These are phyloP conservation scores for Allygus modestus DNA, from an alignment of 2,888 invertebrate genomes.

Conservation along the genomic window DNA sequence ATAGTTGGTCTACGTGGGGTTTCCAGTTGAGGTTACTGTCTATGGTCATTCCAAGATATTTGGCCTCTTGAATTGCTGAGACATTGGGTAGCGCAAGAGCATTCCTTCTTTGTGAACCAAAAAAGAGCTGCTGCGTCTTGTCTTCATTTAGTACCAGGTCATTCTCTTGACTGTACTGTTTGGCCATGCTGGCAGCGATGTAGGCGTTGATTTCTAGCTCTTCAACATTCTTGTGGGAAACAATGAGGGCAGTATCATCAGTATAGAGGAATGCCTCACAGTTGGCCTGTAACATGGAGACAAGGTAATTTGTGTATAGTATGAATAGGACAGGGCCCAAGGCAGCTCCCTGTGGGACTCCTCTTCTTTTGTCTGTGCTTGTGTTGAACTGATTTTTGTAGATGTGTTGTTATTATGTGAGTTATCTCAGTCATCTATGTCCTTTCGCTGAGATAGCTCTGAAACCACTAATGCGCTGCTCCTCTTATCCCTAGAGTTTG, in stretches of 20 bases:
- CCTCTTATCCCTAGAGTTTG: conserved; percentile 37
- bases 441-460: conserved; percentile 39
- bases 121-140: conserved; percentile 29
- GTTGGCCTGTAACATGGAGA: conserved; percentile 14
- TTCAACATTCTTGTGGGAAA: conserved; percentile 40
- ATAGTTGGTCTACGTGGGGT: conserved; percentile 10
- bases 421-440: conserved; percentile 41
- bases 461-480: conserved; percentile 35
- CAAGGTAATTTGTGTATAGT: conserved; percentile 32
- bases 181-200: conserved; percentile 18
- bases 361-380: conserved; percentile 28
- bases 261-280: conserved; percentile 35
- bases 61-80: not conserved
- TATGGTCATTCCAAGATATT: not conserved
- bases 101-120: conserved; percentile 16
- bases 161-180: conserved; percentile 27
- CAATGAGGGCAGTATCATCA: conserved; percentile 40
- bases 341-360: conserved; percentile 30
- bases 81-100: conserved; percentile 17
- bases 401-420: conserved; percentile 1
- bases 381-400: conserved; percentile 20
- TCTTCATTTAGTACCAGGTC: conserved; percentile 51
- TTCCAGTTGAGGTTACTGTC: conserved; percentile 9
- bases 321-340: conserved; percentile 27
- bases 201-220: conserved; percentile 26